phyloP scores from a whole-genome alignment of 2,888 invertebrate genomes.

The Rhopalosiphum nymphaeae region DNA sequence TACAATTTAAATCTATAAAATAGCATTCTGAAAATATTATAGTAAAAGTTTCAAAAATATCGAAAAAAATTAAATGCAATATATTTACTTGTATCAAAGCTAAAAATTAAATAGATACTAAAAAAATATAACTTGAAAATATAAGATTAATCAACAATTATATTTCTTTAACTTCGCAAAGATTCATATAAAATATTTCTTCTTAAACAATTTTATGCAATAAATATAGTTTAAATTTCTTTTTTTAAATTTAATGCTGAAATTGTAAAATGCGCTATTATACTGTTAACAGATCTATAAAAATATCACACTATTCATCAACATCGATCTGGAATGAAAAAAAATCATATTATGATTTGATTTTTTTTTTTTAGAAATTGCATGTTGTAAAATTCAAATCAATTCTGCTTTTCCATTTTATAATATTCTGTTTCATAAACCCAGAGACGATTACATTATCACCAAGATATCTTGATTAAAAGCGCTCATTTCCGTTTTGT shows the following conservation, averaged over 20 bases:
- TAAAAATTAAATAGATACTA: too few species aligned
- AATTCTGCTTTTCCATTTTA: background rate
- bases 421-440: background rate
- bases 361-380: background rate
- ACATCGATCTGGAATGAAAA: background rate
- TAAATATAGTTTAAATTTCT: background rate
- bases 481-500: background rate
- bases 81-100: background rate
- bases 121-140: too few species aligned
- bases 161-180: too few species aligned
- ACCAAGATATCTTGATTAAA: background rate
- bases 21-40: background rate
- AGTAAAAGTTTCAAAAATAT: background rate
- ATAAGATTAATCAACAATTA: too few species aligned
- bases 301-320: background rate
- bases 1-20: background rate
- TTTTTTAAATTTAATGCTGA: background rate
- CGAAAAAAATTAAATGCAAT: background rate
- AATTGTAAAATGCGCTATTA: background rate
- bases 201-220: background rate
- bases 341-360: background rate
- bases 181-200: background rate
- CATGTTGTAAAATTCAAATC: background rate
- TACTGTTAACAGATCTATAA: background rate
- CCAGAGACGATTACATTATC: background rate